Evolutionary conservation across 2,797 vertebrate genomes (phyloP), one percentile per base, ranked within the genome.

Genomic region (Valencia hispanica): DNA sequence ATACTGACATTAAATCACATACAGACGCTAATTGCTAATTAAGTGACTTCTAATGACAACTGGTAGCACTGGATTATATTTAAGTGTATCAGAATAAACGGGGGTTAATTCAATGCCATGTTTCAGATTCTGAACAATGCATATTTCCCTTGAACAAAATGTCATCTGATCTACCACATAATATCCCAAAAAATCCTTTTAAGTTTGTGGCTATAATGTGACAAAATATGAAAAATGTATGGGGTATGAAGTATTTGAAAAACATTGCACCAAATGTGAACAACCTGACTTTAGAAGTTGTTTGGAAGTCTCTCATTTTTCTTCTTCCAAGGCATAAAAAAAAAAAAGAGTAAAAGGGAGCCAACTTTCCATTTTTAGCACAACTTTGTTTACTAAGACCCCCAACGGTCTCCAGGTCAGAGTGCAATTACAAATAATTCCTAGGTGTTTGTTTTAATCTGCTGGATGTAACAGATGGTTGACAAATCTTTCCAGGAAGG

Each of bases 381-480:
- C 74, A 86, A 85, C 74, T 80, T 74, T 32, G 18, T 84, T 87
- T 79, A 59, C 18, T 43, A 82, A 30, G 70, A 78, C 85, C 55
- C 72, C 82, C 84, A 72, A 74, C 81, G 88, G 77, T 68, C 73
- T 18, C 68, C 51, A 27, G 81, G 63, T 88, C 83, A 87, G 61
- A 83, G 82, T 84, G 80, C 84, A 89, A 90, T 86, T 78, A 47
- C 81, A 79, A 90, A 87, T 85, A 79, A 87, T 83, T 91, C 82
- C 76, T 32, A 72, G 71, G 84, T 70, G 87, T 89, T 89, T 86
- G 72, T 69, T 86, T 87, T 89, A 92, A 89, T 91, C 89, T 85
- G 57, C 79, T 75, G 77, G 70, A 72, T 11, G 50, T 79, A 72
- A 78, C 90, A 89, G 81, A 78, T 83, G 90, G 88, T 79, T 36